Evolutionary conservation across 2,113 vertebrate species (phyloP).

Genomic region (Indri indri): DNA sequence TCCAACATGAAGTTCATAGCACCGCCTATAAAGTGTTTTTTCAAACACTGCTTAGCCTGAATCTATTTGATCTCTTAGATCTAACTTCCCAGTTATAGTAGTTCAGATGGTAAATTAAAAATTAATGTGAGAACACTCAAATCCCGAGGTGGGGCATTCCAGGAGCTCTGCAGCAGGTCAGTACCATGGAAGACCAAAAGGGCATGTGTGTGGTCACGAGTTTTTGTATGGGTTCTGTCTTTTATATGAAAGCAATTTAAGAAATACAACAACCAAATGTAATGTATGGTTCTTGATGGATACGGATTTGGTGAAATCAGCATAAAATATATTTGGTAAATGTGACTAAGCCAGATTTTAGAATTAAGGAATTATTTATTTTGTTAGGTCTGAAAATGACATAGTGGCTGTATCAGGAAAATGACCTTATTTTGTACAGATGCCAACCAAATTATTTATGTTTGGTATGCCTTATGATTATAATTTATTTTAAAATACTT

Average conservation of each 20-base stretch:
- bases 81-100: not conserved
- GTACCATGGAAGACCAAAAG: not conserved
- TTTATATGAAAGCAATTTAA: not conserved
- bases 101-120: not conserved
- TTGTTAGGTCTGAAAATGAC: not conserved
- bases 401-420: not conserved
- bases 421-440: not conserved
- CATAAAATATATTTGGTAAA: not conserved
- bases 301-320: not conserved
- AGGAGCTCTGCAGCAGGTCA: not conserved
- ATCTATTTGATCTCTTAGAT: not conserved
- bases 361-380: not conserved
- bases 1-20: not conserved
- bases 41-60: not conserved
- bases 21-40: not conserved
- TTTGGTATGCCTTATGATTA: not conserved
- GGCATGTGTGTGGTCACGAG: accelerated
- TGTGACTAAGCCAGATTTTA: not conserved
- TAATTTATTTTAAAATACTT: not conserved
- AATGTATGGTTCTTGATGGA: not conserved
- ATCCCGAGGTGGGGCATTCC: not conserved
- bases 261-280: not conserved
- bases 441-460: not conserved
- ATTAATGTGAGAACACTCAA: not conserved
- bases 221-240: not conserved